A percentile compares a stretch with the other conserved stretches of the same genome.
These are phyloP conservation scores for Solea senegalensis DNA, from an alignment of 2,113 vertebrate species.

Conservation along the genomic window DNA sequence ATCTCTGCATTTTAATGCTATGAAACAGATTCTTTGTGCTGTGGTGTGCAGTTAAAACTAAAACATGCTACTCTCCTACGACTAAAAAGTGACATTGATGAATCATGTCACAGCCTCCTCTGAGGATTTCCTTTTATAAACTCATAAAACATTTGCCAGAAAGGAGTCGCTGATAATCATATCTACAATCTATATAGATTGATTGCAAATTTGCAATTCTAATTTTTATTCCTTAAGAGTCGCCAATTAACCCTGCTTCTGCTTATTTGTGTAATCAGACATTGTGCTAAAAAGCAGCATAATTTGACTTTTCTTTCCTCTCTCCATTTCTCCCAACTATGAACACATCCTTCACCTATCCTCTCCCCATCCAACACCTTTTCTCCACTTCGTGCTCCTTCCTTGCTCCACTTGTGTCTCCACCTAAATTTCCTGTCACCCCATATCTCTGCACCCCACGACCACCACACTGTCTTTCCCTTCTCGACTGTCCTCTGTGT, in stretches of 20 bases:
- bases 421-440: background rate
- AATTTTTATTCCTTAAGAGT: conserved; percentile 30
- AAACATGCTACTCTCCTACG: background rate
- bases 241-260: conserved; percentile 55
- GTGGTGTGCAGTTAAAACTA: conserved; percentile 11
- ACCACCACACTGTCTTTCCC: background rate
- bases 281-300: background rate
- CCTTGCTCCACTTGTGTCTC: background rate
- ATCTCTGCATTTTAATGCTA: conserved; percentile 22
- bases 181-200: conserved; percentile 17
- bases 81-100: conserved; percentile 14
- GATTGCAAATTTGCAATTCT: background rate
- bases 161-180: conserved; percentile 35
- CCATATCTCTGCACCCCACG: background rate
- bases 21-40: conserved; percentile 18
- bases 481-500: background rate
- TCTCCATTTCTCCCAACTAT: conserved; percentile 15
- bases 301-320: conserved; percentile 29
- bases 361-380: background rate
- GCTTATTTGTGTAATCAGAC: conserved; percentile 49
- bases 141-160: conserved; percentile 22
- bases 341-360: background rate
- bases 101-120: conserved; percentile 14
- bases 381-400: background rate
- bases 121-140: background rate